Percentiles rank a stretch among this genome's conserved stretches.
These are phyloP conservation scores for Iphiclides podalirius DNA, from an alignment of 2,888 invertebrate species.

Conservation along the genomic window DNA sequence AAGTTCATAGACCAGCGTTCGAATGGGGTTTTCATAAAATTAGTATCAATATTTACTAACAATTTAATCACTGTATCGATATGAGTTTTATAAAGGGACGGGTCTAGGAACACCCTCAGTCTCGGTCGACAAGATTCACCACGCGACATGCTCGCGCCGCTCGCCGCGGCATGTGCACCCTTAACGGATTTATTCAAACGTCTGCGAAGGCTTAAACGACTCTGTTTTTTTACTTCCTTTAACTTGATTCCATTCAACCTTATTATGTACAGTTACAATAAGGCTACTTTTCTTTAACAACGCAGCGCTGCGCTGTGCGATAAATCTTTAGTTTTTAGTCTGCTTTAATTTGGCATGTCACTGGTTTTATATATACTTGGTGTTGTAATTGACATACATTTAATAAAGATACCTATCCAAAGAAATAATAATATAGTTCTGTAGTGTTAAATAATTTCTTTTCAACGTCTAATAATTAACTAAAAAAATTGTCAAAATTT, in stretches of 20 bases:
- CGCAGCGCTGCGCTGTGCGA: constrained; percentile 2
- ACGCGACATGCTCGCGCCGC: constrained; percentile 50
- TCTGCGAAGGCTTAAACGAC: constrained; percentile 40
- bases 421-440: no score
- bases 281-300: constrained; percentile 15
- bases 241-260: constrained; percentile 21
- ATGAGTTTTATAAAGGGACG: constrained; percentile 29
- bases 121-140: constrained; percentile 65
- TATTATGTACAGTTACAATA: constrained; percentile 23
- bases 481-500: no score
- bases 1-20: no score
- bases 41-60: no score
- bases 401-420: no score
- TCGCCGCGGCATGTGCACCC: constrained; percentile 58
- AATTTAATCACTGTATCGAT: no score
- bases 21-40: no score
- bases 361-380: no score
- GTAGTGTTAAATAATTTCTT: no score
- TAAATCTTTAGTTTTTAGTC: constrained; percentile 8
- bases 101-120: constrained; percentile 48
- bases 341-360: constrained; percentile 5
- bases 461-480: no score
- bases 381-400: no score
- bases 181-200: constrained; percentile 76
- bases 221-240: constrained; percentile 18